Conservation (phyloP, 2,888 invertebrate species). For the Drosophila neotestacea region DNA sequence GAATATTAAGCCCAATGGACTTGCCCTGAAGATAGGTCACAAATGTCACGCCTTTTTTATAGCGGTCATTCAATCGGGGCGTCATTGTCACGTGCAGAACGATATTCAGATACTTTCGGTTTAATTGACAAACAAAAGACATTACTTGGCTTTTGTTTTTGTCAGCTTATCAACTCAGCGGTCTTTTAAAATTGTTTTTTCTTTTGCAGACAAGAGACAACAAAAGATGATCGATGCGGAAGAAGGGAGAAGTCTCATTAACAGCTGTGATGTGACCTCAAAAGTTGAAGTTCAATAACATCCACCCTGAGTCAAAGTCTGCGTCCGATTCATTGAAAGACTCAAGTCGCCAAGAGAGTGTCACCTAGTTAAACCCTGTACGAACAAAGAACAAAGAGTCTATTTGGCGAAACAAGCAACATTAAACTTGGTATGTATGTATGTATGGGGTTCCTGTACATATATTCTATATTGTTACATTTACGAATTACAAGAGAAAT, state of each 20-base stretch:
- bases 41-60: conserved; percentile 28
- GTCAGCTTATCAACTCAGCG: conserved; percentile 25
- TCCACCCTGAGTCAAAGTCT: conserved; percentile 8
- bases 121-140: conserved; percentile 42
- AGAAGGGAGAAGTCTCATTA: conserved; percentile 4
- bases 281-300: conserved; percentile 52
- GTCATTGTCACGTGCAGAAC: conserved; percentile 30
- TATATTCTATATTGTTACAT: no score
- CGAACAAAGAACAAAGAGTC: no score
- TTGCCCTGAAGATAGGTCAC: conserved; percentile 46
- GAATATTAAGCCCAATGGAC: conserved; percentile 17
- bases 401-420: no score
- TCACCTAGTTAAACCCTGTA: neutral
- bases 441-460: no score
- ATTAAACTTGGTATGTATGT: no score
- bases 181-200: neutral
- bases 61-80: conserved; percentile 33
- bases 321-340: conserved; percentile 32
- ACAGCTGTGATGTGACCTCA: conserved; percentile 25
- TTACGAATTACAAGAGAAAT: no score
- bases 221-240: conserved; percentile 27
- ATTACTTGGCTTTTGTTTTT: conserved; percentile 12
- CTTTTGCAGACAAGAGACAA: conserved; percentile 18
- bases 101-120: conserved; percentile 8
- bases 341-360: conserved; percentile 4